Conservation (phyloP, 2,113 vertebrate genomes). For the Hemiprocne comata region DNA sequence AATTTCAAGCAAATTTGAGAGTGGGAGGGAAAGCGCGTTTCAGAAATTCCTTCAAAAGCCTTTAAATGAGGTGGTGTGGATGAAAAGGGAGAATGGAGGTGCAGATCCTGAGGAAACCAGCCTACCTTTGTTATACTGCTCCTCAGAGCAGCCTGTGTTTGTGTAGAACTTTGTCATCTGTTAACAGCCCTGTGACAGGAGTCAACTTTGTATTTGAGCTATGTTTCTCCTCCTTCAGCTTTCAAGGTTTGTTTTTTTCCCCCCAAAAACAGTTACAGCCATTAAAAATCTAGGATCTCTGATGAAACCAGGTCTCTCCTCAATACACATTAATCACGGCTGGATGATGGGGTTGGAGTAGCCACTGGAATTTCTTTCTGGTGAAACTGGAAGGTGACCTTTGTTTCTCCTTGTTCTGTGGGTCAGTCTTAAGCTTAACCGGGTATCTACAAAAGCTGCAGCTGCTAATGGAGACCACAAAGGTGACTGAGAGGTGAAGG, state of each 20-base stretch:
- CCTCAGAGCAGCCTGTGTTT: not conserved
- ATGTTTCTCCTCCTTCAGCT: not conserved
- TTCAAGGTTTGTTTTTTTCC: not conserved
- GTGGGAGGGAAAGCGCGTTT: not conserved
- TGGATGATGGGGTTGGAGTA: constrained; percentile 45
- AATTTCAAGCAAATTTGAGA: not conserved
- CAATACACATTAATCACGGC: not conserved
- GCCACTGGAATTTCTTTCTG: constrained; percentile 54
- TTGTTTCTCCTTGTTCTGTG: constrained; percentile 31
- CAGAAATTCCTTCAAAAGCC: not conserved
- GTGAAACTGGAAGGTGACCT: constrained; percentile 50
- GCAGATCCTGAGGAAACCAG: not conserved
- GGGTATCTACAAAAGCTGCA: constrained; percentile 31
- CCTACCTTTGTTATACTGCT: not conserved
- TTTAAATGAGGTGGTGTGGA: not conserved
- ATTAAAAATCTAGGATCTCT: not conserved
- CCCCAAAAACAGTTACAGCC: not conserved
- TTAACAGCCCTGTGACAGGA: not conserved
- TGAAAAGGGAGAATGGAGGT: not conserved
- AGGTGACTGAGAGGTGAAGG: constrained; percentile 26
- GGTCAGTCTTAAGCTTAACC: constrained; percentile 25
- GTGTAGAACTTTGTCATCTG: not conserved
- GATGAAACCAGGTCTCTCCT: constrained; percentile 36
- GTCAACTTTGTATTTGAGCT: not conserved
- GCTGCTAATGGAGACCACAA: constrained; percentile 5